Evolutionary conservation across 1,140 invertebrate species (phyloP), one percentile per base, ranked within the genome.

Genomic region (Phortica variegata): DNA sequence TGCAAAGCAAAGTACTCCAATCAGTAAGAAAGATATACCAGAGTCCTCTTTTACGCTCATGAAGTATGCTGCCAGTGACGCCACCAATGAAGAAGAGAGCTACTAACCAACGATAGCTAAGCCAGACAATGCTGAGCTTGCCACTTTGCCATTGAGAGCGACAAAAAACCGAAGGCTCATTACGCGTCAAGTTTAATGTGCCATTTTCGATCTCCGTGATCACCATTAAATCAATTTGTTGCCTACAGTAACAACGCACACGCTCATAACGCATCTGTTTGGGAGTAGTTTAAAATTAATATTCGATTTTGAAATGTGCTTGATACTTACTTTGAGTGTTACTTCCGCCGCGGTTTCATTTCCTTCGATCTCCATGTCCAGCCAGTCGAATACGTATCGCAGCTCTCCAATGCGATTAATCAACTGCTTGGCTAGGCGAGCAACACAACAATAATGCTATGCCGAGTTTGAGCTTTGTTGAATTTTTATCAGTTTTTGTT

Each of bases 61-160:
- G 15, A 9, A 47, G 21, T 18, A 42, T 5, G 13, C 49, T 42
- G 12, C 44, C 39, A 2, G 41, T 13, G 20, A 16, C 18, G n/a
- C 39, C 36, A 34, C 3, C 57, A 5, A 48, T 56, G 31, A 70
- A 70, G 43, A 70, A 70, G 4, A 29, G 41, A 0, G 66, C 66
- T 21, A 65, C 37, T 4, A 65, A 13, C 65, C 65, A 70, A 33
- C 65, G 56, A 34, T 70, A 70, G 3, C 66, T 39, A 1, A 70
- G 42, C 61, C 66, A 70, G n/a, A 66, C 33, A 13, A 58, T 1
- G 2, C 29, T 60, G 4, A 59, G 59, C 1, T 70, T 50, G 1
- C 54, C 50, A 10, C 38, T 51, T 17, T 70, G 65, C 65, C 65
- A 70, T 33, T 70, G 66, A 1, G 62, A 70, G 10, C 66, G 66